Evolutionary conservation across 2,888 invertebrate genomes (phyloP).

Genomic region (Acrobasis consociella): DNA sequence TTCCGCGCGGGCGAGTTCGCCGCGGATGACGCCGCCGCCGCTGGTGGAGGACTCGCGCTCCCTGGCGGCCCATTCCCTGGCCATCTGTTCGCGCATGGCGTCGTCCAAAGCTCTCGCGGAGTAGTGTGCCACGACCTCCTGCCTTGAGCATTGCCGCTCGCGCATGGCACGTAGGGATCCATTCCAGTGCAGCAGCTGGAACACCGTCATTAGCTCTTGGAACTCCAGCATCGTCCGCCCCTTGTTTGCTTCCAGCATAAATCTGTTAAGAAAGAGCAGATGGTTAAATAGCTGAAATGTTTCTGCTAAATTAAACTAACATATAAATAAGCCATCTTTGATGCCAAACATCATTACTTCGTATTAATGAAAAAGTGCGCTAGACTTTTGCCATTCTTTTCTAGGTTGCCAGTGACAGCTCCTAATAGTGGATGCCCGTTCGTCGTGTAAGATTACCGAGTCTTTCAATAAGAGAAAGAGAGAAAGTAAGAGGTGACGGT

Average conservation of each 20-base stretch:
- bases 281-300: not conserved
- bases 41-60: conserved; percentile 67
- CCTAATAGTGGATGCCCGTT: too few relatives aligned
- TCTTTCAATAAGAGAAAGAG: too few relatives aligned
- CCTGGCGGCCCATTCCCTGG: conserved; percentile 93
- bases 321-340: too few relatives aligned
- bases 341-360: too few relatives aligned
- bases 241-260: conserved; percentile 91
- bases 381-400: too few relatives aligned
- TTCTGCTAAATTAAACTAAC: too few relatives aligned
- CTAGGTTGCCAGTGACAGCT: too few relatives aligned
- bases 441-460: too few relatives aligned
- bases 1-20: conserved; percentile 92
- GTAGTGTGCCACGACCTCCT: conserved; percentile 95
- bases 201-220: conserved; percentile 98
- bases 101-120: conserved; percentile 96
- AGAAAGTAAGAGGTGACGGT: too few relatives aligned
- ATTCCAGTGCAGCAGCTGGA: conserved; percentile 97
- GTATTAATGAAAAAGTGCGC: too few relatives aligned
- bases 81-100: conserved; percentile 98
- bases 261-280: conserved; percentile 64
- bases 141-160: conserved; percentile 96
- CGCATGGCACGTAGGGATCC: conserved; percentile 98
- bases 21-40: conserved; percentile 85
- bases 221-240: conserved; percentile 98